phyloP scores from a whole-genome alignment of 1,140 invertebrate genomes.

The Muscidifurax raptorellus region DNA sequence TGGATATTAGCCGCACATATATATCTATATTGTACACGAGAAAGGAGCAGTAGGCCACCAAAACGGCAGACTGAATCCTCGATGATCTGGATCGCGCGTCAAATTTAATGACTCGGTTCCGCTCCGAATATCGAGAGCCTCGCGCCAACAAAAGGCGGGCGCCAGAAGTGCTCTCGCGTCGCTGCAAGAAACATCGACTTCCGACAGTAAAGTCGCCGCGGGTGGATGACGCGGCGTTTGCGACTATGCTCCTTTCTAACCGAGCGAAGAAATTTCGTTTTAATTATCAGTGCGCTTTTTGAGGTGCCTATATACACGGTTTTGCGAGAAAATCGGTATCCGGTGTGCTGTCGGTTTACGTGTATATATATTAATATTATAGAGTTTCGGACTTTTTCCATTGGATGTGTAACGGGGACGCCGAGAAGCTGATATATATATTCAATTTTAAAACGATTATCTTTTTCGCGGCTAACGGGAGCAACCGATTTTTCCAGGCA shows the following conservation, averaged over 20 bases:
- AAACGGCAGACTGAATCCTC: conserved; percentile 40
- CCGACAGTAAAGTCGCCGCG: background rate
- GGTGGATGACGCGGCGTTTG: background rate
- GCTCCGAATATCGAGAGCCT: conserved; percentile 57
- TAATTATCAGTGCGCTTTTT: background rate
- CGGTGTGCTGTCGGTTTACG: too few relatives aligned
- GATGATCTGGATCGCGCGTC: conserved; percentile 57
- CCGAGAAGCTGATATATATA: too few relatives aligned
- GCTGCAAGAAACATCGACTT: background rate
- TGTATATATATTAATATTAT: too few relatives aligned
- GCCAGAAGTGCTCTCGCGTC: conserved; percentile 15
- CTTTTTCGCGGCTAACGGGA: too few relatives aligned
- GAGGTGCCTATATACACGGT: too few relatives aligned
- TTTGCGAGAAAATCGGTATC: too few relatives aligned
- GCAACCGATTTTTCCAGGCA: too few relatives aligned
- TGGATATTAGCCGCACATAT: too few relatives aligned
- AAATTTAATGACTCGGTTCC: conserved; percentile 60
- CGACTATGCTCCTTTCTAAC: background rate
- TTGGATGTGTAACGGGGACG: too few relatives aligned
- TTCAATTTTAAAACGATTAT: too few relatives aligned
- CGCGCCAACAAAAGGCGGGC: background rate
- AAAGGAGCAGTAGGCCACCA: background rate
- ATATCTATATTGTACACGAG: too few relatives aligned
- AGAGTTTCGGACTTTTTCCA: too few relatives aligned
- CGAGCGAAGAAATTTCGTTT: background rate